Base-by-base conservation (phyloP, 2,797 vertebrate genomes). In the Cyclura pinguis region DNA sequence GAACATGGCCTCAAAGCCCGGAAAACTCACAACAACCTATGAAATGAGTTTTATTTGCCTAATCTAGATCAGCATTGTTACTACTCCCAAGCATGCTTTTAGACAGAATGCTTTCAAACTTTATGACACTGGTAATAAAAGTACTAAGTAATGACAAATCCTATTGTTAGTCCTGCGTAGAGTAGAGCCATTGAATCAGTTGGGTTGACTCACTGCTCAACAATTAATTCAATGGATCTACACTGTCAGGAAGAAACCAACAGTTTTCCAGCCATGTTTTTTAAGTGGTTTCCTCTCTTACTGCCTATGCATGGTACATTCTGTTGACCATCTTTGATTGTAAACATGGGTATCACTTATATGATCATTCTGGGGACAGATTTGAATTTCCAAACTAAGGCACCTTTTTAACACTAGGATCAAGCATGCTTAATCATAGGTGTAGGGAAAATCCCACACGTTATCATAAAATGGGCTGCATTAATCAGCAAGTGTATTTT, bases 61-160 rank as follows among this genome's bases (percentile, higher is more conserved):
- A 16, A 88, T 89, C 92, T 29, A 3, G 85, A 89, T 89, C 87
- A 92, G 92, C 91, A 82, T 64, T 32, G 29, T 88, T 62, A 84
- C 83, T 47, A 80, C 88, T 93, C 89, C 59, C 50, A 89, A 87
- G 85, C 84, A 24, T 0, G 0, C 84, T 88, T 76, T 84, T 13
- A 1, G 18, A 85, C n/a, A 91, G 8, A 88, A 90, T 91, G 42
- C 88, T 87, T 91, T 64, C 4, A 89, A 64, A 7, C 81, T 9
- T 92, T 47, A 83, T 88, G 67, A 50, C 52, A 62, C 0, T 0
- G 74, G 88, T 72, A 59, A 76, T 74, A 50, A 50, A 78, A 47
- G 77, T 8, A 47, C 18, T 47, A 77, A 18, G n/a, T 12, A 24
- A 27, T 76, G 6, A 62, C 14, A 22, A 16, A 59, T 59, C 57